These are phyloP conservation scores for Philereme transversata DNA, from an alignment of 2,888 invertebrate species.

Conservation along the genomic window DNA sequence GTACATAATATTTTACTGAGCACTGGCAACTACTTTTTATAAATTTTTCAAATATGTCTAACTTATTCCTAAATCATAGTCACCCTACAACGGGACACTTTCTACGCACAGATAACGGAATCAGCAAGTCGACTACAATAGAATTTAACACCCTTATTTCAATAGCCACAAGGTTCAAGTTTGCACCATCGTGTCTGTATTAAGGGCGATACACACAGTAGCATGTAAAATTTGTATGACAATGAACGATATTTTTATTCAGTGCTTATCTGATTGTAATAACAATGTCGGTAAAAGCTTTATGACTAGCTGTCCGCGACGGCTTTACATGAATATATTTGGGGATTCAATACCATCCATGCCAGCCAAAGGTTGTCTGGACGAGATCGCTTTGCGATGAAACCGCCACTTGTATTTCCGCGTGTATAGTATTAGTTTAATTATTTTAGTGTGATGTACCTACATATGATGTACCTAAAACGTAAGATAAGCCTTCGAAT, in stretches of 20 bases:
- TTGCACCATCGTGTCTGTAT: constrained; percentile 42
- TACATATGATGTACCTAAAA: no score
- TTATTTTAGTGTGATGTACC: no score
- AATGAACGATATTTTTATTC: constrained; percentile 31
- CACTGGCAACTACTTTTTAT: no score
- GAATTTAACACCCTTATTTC: constrained; percentile 46
- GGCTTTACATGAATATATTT: constrained; percentile 11
- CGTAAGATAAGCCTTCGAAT: no score
- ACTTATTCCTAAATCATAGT: constrained; percentile 40
- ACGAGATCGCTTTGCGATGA: no score
- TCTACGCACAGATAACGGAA: constrained; percentile 69
- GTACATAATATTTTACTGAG: no score
- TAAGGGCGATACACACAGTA: constrained; percentile 24
- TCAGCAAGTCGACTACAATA: constrained; percentile 52
- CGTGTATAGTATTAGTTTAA: no score
- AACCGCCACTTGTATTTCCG: no score
- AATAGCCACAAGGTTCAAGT: constrained; percentile 51
- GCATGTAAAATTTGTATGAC: constrained; percentile 34
- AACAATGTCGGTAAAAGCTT: constrained; percentile 31
- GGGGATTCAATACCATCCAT: neutral
- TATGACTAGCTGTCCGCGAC: constrained; percentile 28
- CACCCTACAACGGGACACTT: constrained; percentile 69
- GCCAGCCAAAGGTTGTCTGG: no score
- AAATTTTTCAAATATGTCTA: constrained; percentile 18
- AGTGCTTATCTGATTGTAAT: constrained; percentile 28